Conservation (phyloP, 2,888 invertebrate species). For the Oligia strigilis region DNA sequence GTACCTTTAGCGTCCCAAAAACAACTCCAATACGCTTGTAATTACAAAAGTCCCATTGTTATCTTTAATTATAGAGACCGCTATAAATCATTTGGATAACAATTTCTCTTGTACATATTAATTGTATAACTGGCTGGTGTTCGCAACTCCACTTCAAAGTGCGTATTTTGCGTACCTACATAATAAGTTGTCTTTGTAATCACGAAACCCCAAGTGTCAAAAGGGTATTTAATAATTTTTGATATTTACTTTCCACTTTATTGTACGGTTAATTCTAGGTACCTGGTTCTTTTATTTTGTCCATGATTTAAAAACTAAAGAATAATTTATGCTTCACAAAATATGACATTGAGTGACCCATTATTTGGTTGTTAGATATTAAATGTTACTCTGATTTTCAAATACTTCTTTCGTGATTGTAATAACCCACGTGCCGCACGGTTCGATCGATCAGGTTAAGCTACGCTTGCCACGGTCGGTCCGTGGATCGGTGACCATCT, state of each 20-base stretch:
- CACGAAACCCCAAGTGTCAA: not conserved
- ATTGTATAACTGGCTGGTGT: not conserved
- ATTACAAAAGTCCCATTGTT: conserved; percentile 49
- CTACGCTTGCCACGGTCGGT: no score
- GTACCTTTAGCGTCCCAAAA: conserved; percentile 8
- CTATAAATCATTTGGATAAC: conserved; percentile 50
- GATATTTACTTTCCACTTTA: not conserved
- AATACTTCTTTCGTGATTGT: no score
- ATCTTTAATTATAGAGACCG: conserved; percentile 57
- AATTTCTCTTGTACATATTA: conserved; percentile 17
- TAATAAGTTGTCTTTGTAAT: conserved; percentile 37
- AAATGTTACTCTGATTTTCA: no score
- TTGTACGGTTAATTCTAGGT: no score
- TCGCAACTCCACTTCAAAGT: not conserved
- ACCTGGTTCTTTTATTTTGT: no score
- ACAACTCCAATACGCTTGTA: conserved; percentile 35
- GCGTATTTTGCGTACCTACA: not conserved
- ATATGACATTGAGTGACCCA: no score
- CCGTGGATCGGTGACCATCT: no score
- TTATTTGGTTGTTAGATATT: no score
- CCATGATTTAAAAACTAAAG: no score
- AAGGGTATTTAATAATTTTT: not conserved
- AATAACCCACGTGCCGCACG: no score
- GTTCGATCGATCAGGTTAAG: no score
- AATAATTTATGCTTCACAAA: no score